Conservation (phyloP, 2,113 vertebrate species). For the Syngnathus floridae region DNA sequence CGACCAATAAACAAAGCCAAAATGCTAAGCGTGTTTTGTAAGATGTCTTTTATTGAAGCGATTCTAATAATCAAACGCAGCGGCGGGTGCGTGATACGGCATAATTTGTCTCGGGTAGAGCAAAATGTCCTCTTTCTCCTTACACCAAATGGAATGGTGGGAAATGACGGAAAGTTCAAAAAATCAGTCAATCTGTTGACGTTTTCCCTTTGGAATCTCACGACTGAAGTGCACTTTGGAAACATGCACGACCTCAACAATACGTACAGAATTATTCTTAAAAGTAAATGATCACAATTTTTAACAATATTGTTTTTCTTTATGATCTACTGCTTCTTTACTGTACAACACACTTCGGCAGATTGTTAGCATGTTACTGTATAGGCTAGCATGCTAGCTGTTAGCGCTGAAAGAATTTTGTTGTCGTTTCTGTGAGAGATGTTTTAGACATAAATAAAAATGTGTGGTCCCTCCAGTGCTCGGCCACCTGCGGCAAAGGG, state of each 20-base stretch:
- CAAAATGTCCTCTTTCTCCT: background rate
- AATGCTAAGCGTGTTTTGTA: background rate
- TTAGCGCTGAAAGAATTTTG: no score
- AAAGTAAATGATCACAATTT: no score
- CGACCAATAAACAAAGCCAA: conserved; percentile 9
- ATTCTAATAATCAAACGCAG: background rate
- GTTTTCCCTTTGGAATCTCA: background rate
- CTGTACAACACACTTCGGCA: no score
- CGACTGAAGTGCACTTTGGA: background rate
- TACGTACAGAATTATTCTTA: no score
- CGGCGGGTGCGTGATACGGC: background rate
- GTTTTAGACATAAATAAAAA: no score
- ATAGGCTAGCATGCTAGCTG: no score
- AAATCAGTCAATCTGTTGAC: background rate
- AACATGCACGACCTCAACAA: background rate
- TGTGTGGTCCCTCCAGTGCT: conserved; percentile 73
- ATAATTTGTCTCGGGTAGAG: background rate
- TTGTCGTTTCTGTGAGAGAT: no score
- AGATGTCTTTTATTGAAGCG: background rate
- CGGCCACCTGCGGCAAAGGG: conserved; percentile 86
- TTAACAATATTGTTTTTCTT: no score
- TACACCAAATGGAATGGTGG: background rate
- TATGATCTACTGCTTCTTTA: no score
- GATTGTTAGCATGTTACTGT: no score
- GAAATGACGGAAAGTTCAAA: background rate